Conservation (phyloP, 2,113 vertebrate genomes). For the Colistium nudipinnis region DNA sequence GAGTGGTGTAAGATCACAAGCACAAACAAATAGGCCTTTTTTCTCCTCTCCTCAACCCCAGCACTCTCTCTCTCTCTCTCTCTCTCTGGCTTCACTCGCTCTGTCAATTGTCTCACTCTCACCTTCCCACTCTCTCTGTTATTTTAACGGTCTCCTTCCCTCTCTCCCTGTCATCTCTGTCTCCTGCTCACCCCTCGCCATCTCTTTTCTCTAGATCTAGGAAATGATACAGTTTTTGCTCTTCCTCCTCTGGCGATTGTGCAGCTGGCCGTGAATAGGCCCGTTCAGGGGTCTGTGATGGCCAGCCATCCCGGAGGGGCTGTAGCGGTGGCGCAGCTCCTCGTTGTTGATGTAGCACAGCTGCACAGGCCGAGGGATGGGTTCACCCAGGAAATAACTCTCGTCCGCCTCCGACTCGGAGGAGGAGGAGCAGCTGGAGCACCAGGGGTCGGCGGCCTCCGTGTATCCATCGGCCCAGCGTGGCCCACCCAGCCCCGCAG, state of each 20-base stretch:
- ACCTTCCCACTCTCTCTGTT: conserved; percentile 68
- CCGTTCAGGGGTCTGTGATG: conserved; percentile 82
- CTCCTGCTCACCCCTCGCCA: conserved; percentile 71
- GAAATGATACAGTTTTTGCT: conserved; percentile 99
- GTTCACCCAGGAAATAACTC: conserved; percentile 94
- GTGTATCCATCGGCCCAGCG: conserved; percentile 82
- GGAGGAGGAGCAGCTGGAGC: conserved; percentile 96
- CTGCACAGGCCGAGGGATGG: conserved; percentile 91
- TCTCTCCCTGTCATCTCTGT: conserved; percentile 56
- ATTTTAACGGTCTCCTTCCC: conserved; percentile 56
- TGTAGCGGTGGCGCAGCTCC: conserved; percentile 93
- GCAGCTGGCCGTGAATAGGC: conserved; percentile 87
- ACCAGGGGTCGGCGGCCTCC: conserved; percentile 89
- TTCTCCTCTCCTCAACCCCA: conserved; percentile 45
- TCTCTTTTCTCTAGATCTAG: conserved; percentile 75
- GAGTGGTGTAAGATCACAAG: conserved; percentile 87
- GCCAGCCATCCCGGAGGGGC: conserved; percentile 84
- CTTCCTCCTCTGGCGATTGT: conserved; percentile 94
- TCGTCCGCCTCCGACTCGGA: conserved; percentile 94
- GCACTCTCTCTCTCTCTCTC: neutral
- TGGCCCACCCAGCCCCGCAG: conserved; percentile 83
- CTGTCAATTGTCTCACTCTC: conserved; percentile 62
- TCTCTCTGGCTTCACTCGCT: conserved; percentile 44
- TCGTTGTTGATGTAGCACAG: conserved; percentile 95
- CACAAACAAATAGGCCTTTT: conserved; percentile 64